Base-by-base conservation (phyloP, 2,113 vertebrate species). In the Oophaga pumilio region DNA sequence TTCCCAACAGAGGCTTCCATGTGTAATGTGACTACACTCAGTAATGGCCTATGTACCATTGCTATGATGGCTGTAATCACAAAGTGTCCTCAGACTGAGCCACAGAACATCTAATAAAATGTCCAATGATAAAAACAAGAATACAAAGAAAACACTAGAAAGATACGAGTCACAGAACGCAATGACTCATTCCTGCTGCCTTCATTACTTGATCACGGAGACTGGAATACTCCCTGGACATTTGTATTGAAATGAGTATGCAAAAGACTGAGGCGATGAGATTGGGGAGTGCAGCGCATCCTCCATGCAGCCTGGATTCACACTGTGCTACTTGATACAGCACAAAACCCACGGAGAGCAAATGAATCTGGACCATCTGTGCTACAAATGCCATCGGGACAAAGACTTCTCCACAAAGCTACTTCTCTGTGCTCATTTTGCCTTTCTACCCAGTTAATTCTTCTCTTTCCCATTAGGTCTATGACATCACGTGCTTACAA, bases 291-390 rank as follows among this genome's bases (percentile, higher is more conserved):
- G 71, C 69, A 5, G 33, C 69, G 49, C 17, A 69, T 71, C 76
- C 59, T 71, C 78, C 49, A 43, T n/a, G 9, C 59, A 69, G 43
- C 62, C 64, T 60, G 26, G n/a, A 87, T 71, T 87, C 53, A 57
- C 66, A 71, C 26, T 28, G 33, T 22, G 62, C 53, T 74, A 73
- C n/a, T 87, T 60, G 78, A 73, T 87, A 73, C 57, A 22, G 62
- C 69, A 74, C 62, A 53, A 79, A 80, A 71, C 62, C 85, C 60
- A 86, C 50, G 18, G 76, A 81, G 85, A 81, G 50, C 24, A 50
- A 80, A 64, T 73, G 84, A 73, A 80, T 73, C 52, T 73, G 53
- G 86, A 81, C 78, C 86, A 87, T 82, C 86, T 87, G 86, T 82
- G 77, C 53, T 26, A 15, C 53, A 49, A 71, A 81, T 82, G 66